These are phyloP conservation scores for Thaumetopoea pityocampa DNA, from an alignment of 1,140 invertebrate genomes.

Conservation along the genomic window DNA sequence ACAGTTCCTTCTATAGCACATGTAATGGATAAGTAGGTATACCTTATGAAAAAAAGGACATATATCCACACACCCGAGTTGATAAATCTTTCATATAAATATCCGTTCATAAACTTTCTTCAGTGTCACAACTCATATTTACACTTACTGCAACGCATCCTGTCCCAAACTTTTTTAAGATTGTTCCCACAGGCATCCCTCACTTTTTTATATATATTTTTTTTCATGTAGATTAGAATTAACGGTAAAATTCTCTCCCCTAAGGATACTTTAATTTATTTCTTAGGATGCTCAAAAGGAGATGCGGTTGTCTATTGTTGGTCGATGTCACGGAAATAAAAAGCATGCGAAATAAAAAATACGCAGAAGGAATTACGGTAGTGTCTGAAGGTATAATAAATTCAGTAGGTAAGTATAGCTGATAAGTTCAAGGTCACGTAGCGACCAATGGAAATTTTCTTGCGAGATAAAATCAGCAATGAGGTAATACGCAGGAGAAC, in stretches of 20 bases:
- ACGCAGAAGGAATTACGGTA: too few species aligned
- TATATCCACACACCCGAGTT: too few species aligned
- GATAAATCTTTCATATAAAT: conserved; percentile 67
- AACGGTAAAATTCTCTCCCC: conserved; percentile 71
- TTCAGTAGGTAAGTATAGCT: too few species aligned
- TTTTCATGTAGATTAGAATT: conserved; percentile 64
- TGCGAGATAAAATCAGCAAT: too few species aligned
- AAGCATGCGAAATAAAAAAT: conserved; percentile 21
- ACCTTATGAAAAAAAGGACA: too few species aligned
- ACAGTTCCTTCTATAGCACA: too few species aligned
- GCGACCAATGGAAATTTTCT: too few species aligned
- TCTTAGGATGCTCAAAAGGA: conserved; percentile 58
- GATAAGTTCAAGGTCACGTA: too few species aligned
- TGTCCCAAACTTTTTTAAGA: conserved; percentile 52
- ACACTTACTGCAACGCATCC: conserved; percentile 55
- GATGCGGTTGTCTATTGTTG: conserved; percentile 67
- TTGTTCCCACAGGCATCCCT: conserved; percentile 62
- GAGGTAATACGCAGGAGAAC: too few species aligned
- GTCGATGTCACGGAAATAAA: conserved; percentile 43
- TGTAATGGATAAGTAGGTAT: too few species aligned
- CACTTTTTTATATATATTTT: conserved; percentile 58
- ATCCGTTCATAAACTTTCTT: conserved; percentile 51
- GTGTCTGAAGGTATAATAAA: too few species aligned
- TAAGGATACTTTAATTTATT: conserved; percentile 74
- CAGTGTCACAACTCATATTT: conserved; percentile 60